Conservation (phyloP, 2,113 vertebrate species). For the Tylochromis polylepis region DNA sequence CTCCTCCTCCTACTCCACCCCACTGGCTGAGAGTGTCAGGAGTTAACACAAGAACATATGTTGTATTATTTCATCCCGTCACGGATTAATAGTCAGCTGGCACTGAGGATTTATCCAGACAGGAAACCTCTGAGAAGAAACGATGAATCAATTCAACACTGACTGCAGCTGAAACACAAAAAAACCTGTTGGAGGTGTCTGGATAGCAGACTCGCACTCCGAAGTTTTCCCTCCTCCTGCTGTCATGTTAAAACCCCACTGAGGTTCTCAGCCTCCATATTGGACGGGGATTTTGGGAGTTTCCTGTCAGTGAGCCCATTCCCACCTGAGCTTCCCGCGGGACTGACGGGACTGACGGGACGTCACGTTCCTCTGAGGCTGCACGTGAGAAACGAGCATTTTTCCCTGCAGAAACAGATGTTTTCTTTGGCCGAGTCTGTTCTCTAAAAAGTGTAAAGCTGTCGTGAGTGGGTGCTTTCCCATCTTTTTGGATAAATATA, state of each 20-base stretch:
- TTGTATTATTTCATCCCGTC: background rate
- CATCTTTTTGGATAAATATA: background rate
- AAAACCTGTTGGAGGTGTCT: background rate
- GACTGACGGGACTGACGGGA: background rate
- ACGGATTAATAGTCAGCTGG: background rate
- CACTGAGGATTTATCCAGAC: background rate
- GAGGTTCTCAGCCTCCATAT: background rate
- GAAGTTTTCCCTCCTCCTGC: background rate
- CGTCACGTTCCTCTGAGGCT: background rate
- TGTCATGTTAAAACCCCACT: background rate
- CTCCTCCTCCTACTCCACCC: fast-evolving
- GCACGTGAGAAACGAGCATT: background rate
- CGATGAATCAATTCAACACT: background rate
- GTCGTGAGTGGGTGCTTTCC: background rate
- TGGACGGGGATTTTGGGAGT: slow-evolving; percentile 2
- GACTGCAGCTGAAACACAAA: background rate
- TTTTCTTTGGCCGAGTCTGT: background rate
- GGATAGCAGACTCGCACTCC: fast-evolving
- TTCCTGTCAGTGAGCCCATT: background rate
- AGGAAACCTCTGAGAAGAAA: background rate
- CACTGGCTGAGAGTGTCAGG: background rate
- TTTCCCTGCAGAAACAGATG: background rate
- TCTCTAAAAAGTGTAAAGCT: background rate
- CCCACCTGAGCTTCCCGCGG: background rate
- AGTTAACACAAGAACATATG: background rate